Percentiles rank a stretch among this genome's conserved stretches.
Conservation (phyloP, 2,888 invertebrate genomes). For the Chrysina gloriosa region DNA sequence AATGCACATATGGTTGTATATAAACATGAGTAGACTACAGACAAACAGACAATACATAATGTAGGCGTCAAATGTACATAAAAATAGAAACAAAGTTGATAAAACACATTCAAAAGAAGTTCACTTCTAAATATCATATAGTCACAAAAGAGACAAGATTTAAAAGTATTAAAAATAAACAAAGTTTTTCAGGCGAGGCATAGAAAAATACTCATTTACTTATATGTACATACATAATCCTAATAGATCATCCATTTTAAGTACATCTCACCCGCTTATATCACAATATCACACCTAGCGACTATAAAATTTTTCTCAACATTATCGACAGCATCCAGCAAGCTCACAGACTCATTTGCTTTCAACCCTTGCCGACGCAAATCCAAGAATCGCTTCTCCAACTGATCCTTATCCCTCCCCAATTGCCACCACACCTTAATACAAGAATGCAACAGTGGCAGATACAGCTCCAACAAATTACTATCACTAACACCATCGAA, state of each 20-base stretch:
- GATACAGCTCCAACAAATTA: conserved; percentile 75
- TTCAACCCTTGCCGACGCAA: conserved; percentile 76
- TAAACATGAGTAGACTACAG: background rate
- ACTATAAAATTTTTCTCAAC: conserved; percentile 61
- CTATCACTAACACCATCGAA: conserved; percentile 80
- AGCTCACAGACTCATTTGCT: conserved; percentile 70
- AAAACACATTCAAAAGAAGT: background rate
- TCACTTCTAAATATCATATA: background rate
- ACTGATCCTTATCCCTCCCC: conserved; percentile 71
- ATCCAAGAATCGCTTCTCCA: conserved; percentile 72
- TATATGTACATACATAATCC: too few relatives aligned
- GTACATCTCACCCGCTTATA: conserved; percentile 24
- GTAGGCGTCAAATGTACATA: background rate
- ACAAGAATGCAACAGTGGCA: conserved; percentile 76
- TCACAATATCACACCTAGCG: conserved; percentile 22
- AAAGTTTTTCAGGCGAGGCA: conserved; percentile 18
- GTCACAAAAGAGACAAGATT: background rate
- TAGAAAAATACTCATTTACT: conserved; percentile 17
- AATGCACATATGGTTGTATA: conserved; percentile 2
- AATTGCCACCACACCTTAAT: conserved; percentile 74
- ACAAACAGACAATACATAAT: background rate
- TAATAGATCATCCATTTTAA: conserved; percentile 2
- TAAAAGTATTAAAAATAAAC: background rate
- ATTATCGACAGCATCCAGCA: conserved; percentile 74
- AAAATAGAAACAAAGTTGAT: too few relatives aligned